Base-by-base conservation (phyloP, 2,888 invertebrate genomes). In the Penaeus monodon region DNA sequence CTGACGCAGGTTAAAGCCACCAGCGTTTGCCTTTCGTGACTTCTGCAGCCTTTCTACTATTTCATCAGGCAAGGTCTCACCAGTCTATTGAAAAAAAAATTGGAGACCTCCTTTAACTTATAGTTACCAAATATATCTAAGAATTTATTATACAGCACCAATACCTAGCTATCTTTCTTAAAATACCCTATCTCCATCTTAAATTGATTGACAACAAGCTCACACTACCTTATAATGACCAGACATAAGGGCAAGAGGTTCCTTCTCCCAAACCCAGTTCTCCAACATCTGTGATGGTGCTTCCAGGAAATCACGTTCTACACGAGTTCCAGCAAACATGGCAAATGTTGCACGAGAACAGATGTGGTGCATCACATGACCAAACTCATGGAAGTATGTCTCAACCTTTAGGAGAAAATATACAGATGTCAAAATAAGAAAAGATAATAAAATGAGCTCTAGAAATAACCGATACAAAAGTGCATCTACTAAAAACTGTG, bases 331-430 rank as follows among this genome's bases (percentile, higher is more conserved):
- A 91, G 92, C 93, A 91, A 93, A 93, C 88, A 92, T 90, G 17
- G 92, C 91, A 88, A 92, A 92, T 49, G 93, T 92, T 33, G 93
- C 91, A 85, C 92, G 91, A 24, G 92, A 91, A 91, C 93, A 94
- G 65, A 93, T 92, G 88, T 92, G 92, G 90, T 94, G 93, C 93
- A 94, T 94, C 44, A 93, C 92, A 91, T 94, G 93, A 82, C 93
- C 93, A 92, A 94, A 94, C 91, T 94, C 93, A 91, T 94, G 93
- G 91, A 94, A 94, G 89, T 92, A 93, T 3, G 93, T 93, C 90
- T 93, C 93, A 57, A 93, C 93, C 88, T 88, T 63, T 17, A 92
- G 70, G 74, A 14, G 24, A 86, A 22, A 65, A 66, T 29, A 76
- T 33, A 17, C 8, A 20, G 14, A 63, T 57, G 17, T 57, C 22